Base-by-base conservation (phyloP, 2,888 invertebrate genomes). In the Campopleginae sp. region DNA sequence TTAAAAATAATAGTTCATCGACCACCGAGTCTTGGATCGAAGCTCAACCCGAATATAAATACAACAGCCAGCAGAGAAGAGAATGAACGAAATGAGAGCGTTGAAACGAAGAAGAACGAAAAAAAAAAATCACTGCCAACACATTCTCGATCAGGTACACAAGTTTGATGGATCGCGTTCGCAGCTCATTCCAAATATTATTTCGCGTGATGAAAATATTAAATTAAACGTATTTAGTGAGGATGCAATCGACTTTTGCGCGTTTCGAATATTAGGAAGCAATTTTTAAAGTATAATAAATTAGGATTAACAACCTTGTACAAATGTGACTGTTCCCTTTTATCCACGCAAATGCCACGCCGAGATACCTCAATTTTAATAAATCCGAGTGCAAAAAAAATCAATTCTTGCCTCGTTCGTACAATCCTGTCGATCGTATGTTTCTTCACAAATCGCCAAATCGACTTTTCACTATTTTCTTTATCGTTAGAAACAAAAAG, bases 71-170 rank as follows among this genome's bases (percentile, higher is more conserved):
- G 58, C 46, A 54, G 70, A 51, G 33, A 54, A 7, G 61, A 38
- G 48, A 46, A 38, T 38, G 14, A 38, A 23, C 27, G 61, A 42
- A 33, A 19, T 48, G 27, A 58, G 54, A 68, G 27, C 70, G 70
- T 51, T 12, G 3, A 17, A 3, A 48, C 31, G 31, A 42, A 76
- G 17, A 66, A 42, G 23, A 54, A 51, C 33, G 23, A 63, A 48
- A 74, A n/a, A 66, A 42, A 76, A 78, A 80, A 83, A 80, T 76
- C 72, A 80, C 82, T 80, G 81, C 76, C 74, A 86, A 84, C 85
- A 86, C 81, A 86, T 84, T 79, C 74, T 86, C 88, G 86, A 88
- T 91, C 91, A 91, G 90, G 89, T 91, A 91, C 91, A 82, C 82
- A 82, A 58, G 83, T 82, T 85, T 72, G 68, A 86, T 84, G 70